Evolutionary conservation across 2,113 vertebrate genomes (phyloP).

Genomic region (Leuciscus idus): DNA sequence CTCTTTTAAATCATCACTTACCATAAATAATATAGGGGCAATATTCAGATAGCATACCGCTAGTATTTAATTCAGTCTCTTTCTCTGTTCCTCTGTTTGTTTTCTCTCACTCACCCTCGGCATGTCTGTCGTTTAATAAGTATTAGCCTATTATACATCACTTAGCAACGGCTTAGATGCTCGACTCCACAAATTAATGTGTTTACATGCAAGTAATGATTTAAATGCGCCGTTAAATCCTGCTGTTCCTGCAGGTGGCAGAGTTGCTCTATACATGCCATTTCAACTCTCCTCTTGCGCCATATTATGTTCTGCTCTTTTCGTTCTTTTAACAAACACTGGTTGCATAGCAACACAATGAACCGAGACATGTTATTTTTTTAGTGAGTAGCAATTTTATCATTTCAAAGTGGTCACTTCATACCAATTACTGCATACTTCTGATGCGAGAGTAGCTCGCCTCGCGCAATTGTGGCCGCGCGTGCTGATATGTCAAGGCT

Average conservation of each 20-base stretch:
- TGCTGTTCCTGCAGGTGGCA: slow-evolving; percentile 7
- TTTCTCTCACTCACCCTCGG: background rate
- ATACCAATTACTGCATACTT: slow-evolving; percentile 58
- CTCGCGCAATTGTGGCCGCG: background rate
- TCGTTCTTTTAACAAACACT: slow-evolving; percentile 53
- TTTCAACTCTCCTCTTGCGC: slow-evolving; percentile 4
- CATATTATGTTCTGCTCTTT: slow-evolving; percentile 16
- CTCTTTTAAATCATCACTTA: background rate
- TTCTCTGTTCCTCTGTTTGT: background rate
- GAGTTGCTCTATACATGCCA: background rate
- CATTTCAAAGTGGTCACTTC: slow-evolving; percentile 62
- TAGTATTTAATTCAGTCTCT: background rate
- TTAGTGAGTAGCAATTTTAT: slow-evolving; percentile 55
- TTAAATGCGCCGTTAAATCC: slow-evolving; percentile 1
- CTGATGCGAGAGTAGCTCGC: slow-evolving; percentile 49
- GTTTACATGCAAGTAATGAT: background rate
- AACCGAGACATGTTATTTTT: slow-evolving; percentile 29
- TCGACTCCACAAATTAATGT: background rate
- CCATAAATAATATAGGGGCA: background rate
- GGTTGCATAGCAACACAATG: slow-evolving; percentile 63
- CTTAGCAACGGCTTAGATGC: background rate
- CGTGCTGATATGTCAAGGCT: slow-evolving; percentile 23
- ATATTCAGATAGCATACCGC: background rate
- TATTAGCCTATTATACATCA: background rate
- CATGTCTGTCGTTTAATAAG: background rate